phyloP scores from a whole-genome alignment of 2,888 invertebrate species.

The Aporophyla lueneburgensis region DNA sequence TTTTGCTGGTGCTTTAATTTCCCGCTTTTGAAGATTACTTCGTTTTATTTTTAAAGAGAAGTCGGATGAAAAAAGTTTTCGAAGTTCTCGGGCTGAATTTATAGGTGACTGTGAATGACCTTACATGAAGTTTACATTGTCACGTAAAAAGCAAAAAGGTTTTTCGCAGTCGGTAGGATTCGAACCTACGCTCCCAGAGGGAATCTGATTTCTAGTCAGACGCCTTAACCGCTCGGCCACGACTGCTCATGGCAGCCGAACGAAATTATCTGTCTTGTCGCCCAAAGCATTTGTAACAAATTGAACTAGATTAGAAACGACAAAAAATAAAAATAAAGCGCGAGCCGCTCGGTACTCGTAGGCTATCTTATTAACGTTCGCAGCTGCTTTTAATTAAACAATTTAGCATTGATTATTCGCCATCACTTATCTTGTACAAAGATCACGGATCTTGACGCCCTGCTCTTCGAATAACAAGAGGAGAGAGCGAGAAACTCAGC shows the following conservation, averaged over 20 bases:
- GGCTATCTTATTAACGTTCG: constrained; percentile 45
- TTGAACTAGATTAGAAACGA: constrained; percentile 43
- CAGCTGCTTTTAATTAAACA: constrained; percentile 60
- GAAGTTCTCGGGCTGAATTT: not conserved
- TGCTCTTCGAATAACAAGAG: constrained; percentile 59
- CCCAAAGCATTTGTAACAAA: constrained; percentile 13
- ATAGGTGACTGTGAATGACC: constrained; percentile 15
- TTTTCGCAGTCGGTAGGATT: constrained; percentile 95
- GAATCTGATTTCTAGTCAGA: constrained; percentile 97
- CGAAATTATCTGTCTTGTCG: constrained; percentile 43
- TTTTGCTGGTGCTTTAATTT: constrained; percentile 47
- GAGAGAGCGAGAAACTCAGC: constrained; percentile 57
- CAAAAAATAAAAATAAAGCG: constrained; percentile 28
- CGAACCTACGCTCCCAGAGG: constrained; percentile 97
- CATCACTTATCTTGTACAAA: constrained; percentile 55
- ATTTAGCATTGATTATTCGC: constrained; percentile 61
- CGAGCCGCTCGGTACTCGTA: not conserved
- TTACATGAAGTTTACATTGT: not conserved
- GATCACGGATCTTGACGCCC: constrained; percentile 60
- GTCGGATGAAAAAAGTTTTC: not conserved
- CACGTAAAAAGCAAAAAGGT: constrained; percentile 55
- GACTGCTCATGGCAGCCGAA: constrained; percentile 89
- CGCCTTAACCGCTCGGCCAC: constrained; percentile 97
- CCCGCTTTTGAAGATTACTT: constrained; percentile 17
- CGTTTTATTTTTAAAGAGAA: constrained; percentile 1